Evolutionary conservation across 2,113 vertebrate species (phyloP), one percentile per base, ranked within the genome.

Genomic region (Porphyrio hochstetteri): DNA sequence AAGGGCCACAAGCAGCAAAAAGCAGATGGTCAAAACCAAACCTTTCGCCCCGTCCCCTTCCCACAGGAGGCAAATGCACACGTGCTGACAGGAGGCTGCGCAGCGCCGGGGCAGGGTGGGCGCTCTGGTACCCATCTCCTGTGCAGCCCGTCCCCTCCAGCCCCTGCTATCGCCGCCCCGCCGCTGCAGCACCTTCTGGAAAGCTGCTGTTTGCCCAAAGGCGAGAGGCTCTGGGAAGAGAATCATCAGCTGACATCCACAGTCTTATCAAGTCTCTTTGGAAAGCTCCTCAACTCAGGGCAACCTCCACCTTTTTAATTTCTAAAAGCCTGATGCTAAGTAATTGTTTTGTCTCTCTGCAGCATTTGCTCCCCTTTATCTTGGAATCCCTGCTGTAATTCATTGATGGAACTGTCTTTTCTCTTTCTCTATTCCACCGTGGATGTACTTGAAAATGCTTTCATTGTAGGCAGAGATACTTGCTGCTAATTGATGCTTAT

Each of bases 401-500:
- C 96, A 96, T 31, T 93, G 95, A 87, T 18, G 0, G 64, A 87
- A 75, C 52, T 1, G 21, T 63, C 92, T 95, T 94, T 94, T 86
- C 86, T 95, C 84, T 91, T 91, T 67, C 92, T 90, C 92, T 93
- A 59, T 96, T 96, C 94, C 86, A 87, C 92, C 24, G 65, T 63
- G 83, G 85, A 89, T 46, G 76, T 86, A 96, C 93, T 97, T 86
- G 86, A 96, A 96, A 96, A 95, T 7, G 78, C 95, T 97, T 96
- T 93, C 97, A 96, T 93, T 97, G 94, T 80, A 79, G 88, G 94
- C 92, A 91, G 86, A 97, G 95, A 97, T 96, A 96, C 95, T 96
- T 88, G 75, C 96, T 68, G 84, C 95, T 97, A 97, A 97, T 97
- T 97, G 96, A 95, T 78, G 96, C 95, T 97, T 97, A 96, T 94